Base-by-base conservation (phyloP, 1,140 invertebrate genomes). In the Caenorhabditis briggsae region DNA sequence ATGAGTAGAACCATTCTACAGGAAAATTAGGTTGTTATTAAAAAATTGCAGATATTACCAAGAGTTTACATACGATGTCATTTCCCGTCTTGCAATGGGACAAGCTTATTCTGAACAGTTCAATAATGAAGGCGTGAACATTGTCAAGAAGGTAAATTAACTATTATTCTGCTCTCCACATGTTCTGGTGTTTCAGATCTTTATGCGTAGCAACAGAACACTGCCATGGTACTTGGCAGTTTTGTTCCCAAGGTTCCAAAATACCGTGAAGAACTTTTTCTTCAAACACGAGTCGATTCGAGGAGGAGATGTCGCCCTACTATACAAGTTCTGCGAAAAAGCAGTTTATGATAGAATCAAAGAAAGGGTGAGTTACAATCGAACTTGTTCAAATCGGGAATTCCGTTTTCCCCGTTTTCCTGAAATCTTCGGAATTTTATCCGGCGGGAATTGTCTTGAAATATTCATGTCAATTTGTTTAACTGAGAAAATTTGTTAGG, bases 21-120 rank as follows among this genome's bases (percentile, higher is more conserved):
- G 6, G 23, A 18, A 25, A 9, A 25, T 50, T 5, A 23, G 5
- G 41, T 23, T 23, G 6, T 11, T 16, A 85, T 9, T n/a, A 11
- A 5, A 0, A 48, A 5, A 6, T 74, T 58, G 6, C 18, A 78
- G 82, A 16, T 83, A n/a, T 12, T 83, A 41, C 25, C 82, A 83
- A 18, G 82, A 83, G 20, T 58, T 58, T 8, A 58, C 82, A 20
- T 64, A 61, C 20, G 83, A 84, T 12, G 43, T 84, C 14, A 84
- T 84, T 8, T 84, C 33, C 7, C 14, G 59, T 16, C 56, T 84
- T 43, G 83, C 83, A 16, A 50, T 84, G 83, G 83, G 83, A 0
- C 56, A 64, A 64, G 25, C 46, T 0, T 43, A 84, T 50, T 59
- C 59, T 8, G 59, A 61, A 43, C 56, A 48, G 23, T 84, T 84